Evolutionary conservation across 2,113 vertebrate genomes (phyloP).

Genomic region (Osmerus eperlanus): DNA sequence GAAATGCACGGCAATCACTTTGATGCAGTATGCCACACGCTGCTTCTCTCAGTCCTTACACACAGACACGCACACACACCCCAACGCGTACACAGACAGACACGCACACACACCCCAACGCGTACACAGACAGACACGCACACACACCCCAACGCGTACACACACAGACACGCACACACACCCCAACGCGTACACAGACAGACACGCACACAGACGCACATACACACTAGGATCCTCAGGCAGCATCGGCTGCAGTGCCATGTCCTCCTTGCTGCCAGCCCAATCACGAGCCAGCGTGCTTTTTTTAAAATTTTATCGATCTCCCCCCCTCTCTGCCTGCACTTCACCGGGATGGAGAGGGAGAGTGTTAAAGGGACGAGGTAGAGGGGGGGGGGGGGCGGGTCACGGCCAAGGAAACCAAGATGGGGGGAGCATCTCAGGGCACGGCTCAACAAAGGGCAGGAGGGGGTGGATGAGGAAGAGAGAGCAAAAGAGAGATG

Average conservation of each 20-base stretch:
- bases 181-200: no score
- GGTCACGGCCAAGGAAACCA: constrained; percentile 72
- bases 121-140: no score
- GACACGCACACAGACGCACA: no score
- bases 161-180: no score
- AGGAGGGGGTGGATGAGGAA: constrained; percentile 27
- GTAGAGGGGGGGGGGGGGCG: constrained; percentile 48
- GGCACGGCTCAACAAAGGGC: constrained; percentile 68
- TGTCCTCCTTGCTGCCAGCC: constrained; percentile 52
- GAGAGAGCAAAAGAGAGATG: constrained; percentile 27
- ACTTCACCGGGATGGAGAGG: constrained; percentile 46
- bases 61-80: no score
- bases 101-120: no score
- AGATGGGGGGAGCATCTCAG: constrained; percentile 71
- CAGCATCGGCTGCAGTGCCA: neutral
- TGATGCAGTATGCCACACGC: no score
- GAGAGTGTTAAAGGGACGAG: constrained; percentile 18
- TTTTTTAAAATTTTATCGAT: constrained; percentile 55
- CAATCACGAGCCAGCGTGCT: constrained; percentile 62
- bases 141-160: no score
- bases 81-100: no score
- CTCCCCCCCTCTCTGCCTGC: constrained; percentile 48
- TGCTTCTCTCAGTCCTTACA: no score
- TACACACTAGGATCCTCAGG: neutral
- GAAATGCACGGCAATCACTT: no score